Base-by-base conservation (phyloP, 2,113 vertebrate species). In the Syrrhaptes paradoxus region DNA sequence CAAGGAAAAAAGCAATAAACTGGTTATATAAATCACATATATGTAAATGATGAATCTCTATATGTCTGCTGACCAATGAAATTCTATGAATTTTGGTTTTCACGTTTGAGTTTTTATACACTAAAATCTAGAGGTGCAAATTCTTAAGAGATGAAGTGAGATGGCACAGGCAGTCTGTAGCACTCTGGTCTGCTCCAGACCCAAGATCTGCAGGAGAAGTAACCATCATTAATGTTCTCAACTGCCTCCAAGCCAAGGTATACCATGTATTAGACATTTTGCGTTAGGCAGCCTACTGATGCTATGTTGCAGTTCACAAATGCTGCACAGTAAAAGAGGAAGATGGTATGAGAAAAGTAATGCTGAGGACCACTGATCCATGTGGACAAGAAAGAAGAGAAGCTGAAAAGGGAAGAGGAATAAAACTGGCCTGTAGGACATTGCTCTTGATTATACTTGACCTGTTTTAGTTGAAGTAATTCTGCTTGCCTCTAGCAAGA, bases 401-500 rank as follows among this genome's bases (percentile, higher is more conserved):
- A 63, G 21, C 36, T 55, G 49, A 17, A 89, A 82, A 66, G 13
- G n/a, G 28, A 87, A 31, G 38, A 66, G 52, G 14, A 52, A 74
- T 71, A 83, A 72, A 89, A 34, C 29, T 93, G 52, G 28, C 52
- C 65, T 89, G 24, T n/a, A 55, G 54, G 74, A 79, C 18, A 36
- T 73, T 61, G 73, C n/a, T 72, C 58, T 94, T 82, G 65, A 43
- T 93, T 74, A 48, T 59, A 87, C 36, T 72, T 84, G 62, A 85
- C 77, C 54, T 83, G 54, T 36, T 88, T 65, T 61, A 78, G 52
- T 38, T 66, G 45, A 84, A 95, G 52, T 87, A 72, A 46, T 93
- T 90, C 70, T 78, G 20, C 36, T 93, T 93, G 73, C 88, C 71
- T 92, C 68, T 55, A 79, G 91, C 83, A 84, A 81, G 19, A 80